Percentiles rank a stretch among this genome's conserved stretches.
Evolutionary conservation across 2,888 invertebrate species (phyloP).

Genomic region (Calliphora vomitoria): DNA sequence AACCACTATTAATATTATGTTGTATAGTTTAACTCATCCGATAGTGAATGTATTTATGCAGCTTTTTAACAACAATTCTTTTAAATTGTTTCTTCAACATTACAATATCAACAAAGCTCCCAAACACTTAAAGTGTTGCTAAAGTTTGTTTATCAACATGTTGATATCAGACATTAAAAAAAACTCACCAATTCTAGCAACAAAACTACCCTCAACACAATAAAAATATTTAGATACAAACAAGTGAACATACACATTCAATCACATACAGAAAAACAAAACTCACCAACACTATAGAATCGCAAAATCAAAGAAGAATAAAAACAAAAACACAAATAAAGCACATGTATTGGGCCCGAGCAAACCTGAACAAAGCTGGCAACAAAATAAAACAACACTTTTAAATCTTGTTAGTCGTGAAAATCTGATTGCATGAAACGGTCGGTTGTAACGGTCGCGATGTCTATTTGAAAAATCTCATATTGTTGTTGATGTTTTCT

Average conservation of each 20-base stretch:
- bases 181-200: slow-evolving; percentile 52
- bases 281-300: slow-evolving; percentile 51
- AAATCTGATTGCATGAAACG: slow-evolving; percentile 59
- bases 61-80: too few species aligned
- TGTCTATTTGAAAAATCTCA: neutral
- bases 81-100: neutral
- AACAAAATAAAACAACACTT: slow-evolving; percentile 60
- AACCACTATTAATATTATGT: too few species aligned
- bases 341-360: neutral
- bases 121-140: neutral
- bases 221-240: slow-evolving; percentile 15
- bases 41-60: too few species aligned
- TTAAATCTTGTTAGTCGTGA: slow-evolving; percentile 63
- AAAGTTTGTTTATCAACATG: neutral
- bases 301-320: slow-evolving; percentile 8
- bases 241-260: neutral
- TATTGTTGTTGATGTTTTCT: slow-evolving; percentile 26
- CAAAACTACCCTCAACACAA: slow-evolving; percentile 23
- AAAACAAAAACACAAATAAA: slow-evolving; percentile 5
- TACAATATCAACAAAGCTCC: neutral
- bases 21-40: too few species aligned
- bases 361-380: slow-evolving; percentile 13
- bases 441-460: slow-evolving; percentile 34
- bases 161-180: too few species aligned
- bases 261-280: neutral